phyloP scores from a whole-genome alignment of 2,113 vertebrate genomes.

The Syngnathoides biaculeatus region DNA sequence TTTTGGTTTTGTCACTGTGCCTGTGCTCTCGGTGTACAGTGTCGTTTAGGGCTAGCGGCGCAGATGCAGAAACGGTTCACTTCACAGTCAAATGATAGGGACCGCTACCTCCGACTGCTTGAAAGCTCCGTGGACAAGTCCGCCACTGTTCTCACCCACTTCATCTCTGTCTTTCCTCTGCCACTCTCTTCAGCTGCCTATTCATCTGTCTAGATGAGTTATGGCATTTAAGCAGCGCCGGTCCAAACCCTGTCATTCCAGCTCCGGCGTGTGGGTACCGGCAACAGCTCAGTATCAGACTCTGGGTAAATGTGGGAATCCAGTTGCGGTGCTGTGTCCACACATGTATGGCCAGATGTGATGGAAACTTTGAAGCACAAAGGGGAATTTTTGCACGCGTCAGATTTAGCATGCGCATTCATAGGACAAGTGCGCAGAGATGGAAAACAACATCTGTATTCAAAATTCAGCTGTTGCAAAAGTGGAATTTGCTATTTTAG shows the following conservation, averaged over 20 bases:
- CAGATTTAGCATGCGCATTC: neutral
- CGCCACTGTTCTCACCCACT: slow-evolving; percentile 40
- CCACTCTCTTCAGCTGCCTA: slow-evolving; percentile 11
- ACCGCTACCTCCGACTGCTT: slow-evolving; percentile 37
- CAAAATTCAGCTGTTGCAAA: neutral
- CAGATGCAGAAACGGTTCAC: slow-evolving; percentile 35
- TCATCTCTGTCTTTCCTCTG: slow-evolving; percentile 21
- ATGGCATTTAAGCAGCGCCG: neutral
- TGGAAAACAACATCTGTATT: neutral
- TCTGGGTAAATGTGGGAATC: slow-evolving; percentile 27
- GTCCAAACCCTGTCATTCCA: slow-evolving; percentile 28
- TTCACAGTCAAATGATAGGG: slow-evolving; percentile 57
- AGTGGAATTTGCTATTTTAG: neutral
- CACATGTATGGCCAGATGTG: slow-evolving; percentile 24
- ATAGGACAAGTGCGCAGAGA: neutral
- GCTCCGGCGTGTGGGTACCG: slow-evolving; percentile 17
- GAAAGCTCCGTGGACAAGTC: slow-evolving; percentile 36
- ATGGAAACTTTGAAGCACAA: slow-evolving; percentile 10
- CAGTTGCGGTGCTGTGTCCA: slow-evolving; percentile 28
- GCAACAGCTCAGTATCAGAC: slow-evolving; percentile 11
- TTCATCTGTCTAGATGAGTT: slow-evolving; percentile 11
- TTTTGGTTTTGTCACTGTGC: slow-evolving; percentile 1
- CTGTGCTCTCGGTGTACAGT: slow-evolving; percentile 25
- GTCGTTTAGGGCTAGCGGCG: slow-evolving; percentile 53
- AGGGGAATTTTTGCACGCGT: slow-evolving; percentile 5